Percentiles rank a stretch among this genome's conserved stretches.
Conservation (phyloP, 2,113 vertebrate species). For the Lagopus muta region DNA sequence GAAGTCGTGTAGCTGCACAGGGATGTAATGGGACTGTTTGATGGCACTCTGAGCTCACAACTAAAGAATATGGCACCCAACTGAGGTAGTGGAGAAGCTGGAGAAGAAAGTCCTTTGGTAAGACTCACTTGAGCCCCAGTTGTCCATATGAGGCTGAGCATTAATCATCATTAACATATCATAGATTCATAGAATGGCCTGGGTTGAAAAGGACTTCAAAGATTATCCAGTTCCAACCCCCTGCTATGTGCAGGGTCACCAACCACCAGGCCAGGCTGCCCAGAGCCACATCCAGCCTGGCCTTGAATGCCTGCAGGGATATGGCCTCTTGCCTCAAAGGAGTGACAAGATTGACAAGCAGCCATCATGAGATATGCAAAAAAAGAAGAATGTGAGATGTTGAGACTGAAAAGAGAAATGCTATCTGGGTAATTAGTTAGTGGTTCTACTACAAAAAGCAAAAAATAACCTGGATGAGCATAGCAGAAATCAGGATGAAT, state of each 20-base stretch:
- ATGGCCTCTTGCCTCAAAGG: slow-evolving; percentile 25
- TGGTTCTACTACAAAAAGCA: background rate
- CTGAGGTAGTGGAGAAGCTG: background rate
- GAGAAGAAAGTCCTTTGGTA: background rate
- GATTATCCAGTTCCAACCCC: too few relatives aligned
- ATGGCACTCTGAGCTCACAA: background rate
- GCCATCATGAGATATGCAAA: background rate
- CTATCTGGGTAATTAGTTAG: slow-evolving; percentile 53
- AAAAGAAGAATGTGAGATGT: slow-evolving; percentile 41
- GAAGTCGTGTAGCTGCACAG: background rate
- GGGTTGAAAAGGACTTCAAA: too few relatives aligned
- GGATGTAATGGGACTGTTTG: background rate
- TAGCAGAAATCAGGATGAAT: background rate
- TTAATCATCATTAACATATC: background rate
- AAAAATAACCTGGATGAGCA: background rate
- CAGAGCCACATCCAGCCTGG: too few relatives aligned
- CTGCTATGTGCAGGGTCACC: too few relatives aligned
- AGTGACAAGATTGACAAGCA: slow-evolving; percentile 52
- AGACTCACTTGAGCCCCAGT: background rate
- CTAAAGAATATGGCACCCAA: background rate
- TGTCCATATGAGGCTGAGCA: background rate
- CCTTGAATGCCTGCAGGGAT: too few relatives aligned
- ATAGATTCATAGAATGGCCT: too few relatives aligned
- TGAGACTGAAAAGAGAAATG: slow-evolving; percentile 52
- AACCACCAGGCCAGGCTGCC: too few relatives aligned